phyloP scores from a whole-genome alignment of 2,797 vertebrate genomes.

The Rhinoraja longicauda region DNA sequence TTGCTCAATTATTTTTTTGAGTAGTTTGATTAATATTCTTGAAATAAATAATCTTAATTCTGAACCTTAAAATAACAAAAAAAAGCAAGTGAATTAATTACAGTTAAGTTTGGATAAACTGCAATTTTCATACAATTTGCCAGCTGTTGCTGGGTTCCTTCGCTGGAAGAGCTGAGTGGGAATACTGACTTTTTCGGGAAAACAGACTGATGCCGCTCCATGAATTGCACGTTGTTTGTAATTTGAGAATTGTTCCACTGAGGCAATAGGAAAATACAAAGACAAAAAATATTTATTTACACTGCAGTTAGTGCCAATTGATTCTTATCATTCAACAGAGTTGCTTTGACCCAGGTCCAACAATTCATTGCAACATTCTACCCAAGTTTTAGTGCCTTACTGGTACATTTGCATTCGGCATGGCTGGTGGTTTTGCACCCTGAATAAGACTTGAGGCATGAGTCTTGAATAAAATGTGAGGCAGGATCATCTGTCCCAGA shows the following conservation, averaged over 20 bases:
- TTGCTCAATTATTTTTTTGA: background rate
- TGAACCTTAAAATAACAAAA: background rate
- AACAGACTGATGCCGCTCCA: background rate
- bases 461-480: too few relatives aligned
- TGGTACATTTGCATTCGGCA: background rate
- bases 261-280: background rate
- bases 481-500: background rate
- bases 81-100: background rate
- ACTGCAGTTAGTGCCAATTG: background rate
- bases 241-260: constrained; percentile 4
- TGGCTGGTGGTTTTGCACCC: background rate
- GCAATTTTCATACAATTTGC: background rate
- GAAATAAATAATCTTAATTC: background rate
- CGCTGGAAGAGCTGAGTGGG: background rate
- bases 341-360: background rate
- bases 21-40: background rate
- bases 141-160: background rate
- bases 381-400: background rate
- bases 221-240: background rate
- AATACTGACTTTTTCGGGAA: background rate
- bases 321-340: background rate
- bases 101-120: background rate
- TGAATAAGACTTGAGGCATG: background rate
- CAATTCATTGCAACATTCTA: background rate
- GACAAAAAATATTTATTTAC: background rate